A percentile compares a stretch with the other conserved stretches of the same genome.
Evolutionary conservation across 2,113 vertebrate genomes (phyloP).

Genomic region (Bufo bufo): DNA sequence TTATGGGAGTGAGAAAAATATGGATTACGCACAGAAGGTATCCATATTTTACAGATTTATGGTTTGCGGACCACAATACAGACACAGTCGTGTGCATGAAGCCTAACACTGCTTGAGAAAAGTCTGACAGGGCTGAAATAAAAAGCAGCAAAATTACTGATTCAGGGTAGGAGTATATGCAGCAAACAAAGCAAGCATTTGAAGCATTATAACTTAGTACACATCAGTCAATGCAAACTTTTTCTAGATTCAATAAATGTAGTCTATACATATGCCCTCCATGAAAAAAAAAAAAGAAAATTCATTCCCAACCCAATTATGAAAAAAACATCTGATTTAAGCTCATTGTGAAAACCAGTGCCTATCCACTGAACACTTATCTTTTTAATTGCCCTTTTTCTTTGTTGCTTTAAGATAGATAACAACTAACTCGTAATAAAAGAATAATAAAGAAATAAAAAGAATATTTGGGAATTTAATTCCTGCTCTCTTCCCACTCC

Average conservation of each 20-base stretch:
- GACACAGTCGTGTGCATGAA: neutral
- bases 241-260: conserved; percentile 60
- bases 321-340: conserved; percentile 76
- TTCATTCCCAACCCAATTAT: conserved; percentile 69
- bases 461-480: conserved; percentile 70
- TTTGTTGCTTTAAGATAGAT: conserved; percentile 78
- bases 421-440: conserved; percentile 73
- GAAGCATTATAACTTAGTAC: neutral
- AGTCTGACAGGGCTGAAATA: too few relatives aligned
- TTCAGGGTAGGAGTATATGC: neutral
- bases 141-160: neutral
- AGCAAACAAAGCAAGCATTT: neutral
- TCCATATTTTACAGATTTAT: too few relatives aligned
- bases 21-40: too few relatives aligned
- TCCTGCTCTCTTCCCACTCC: conserved; percentile 49
- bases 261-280: conserved; percentile 61
- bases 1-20: too few relatives aligned
- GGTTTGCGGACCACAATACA: too few relatives aligned
- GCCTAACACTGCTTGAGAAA: neutral
- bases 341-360: conserved; percentile 76
- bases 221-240: neutral
- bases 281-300: conserved; percentile 71
- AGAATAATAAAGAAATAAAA: conserved; percentile 56
- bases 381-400: conserved; percentile 78
- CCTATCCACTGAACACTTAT: conserved; percentile 70